Base-by-base conservation (phyloP, 2,797 vertebrate species). In the Erethizon dorsatum region DNA sequence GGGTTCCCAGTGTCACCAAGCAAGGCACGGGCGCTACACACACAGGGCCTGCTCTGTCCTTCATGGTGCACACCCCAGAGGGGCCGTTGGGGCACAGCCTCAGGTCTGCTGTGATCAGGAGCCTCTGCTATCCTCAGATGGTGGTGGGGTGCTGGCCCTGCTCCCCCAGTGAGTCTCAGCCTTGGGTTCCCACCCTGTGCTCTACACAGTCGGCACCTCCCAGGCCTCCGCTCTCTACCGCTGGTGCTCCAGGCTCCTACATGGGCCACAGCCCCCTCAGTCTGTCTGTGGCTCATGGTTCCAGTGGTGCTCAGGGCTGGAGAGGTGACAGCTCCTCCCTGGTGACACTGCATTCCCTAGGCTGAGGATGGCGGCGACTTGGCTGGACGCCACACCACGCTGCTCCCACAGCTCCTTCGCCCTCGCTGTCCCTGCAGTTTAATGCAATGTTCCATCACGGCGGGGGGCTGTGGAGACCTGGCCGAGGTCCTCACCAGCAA, bases 401-500 rank as follows among this genome's bases (percentile, higher is more conserved):
- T 41, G 37, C 61, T 7, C 45, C 24, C 2, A 17, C 6, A 17
- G 73, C 24, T 28, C 73, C 73, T 37, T 4, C 6, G 1, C 2
- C 73, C 26, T 28, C 10, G 24, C 33, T 61, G 1, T 45, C 11
- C 47, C 91, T 91, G 59, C 94, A 96, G 96, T 31, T 6, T 97
- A 65, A 5, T 8, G 1, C 10, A 56, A 0, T 96, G 96, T 54
- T 50, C 24, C 41, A 79, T 96, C 33, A 91, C 93, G 0, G 2
- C 41, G 2, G 3, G 2, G 0, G 63, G 90, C 61, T 97, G 97
- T 52, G 20, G 13, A 28, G 33, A 50, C 28, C 80, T 97, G 0
- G 88, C 95, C 18, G 18, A 20, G 0, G 80, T 92, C 26, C 69
- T 97, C 4, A 17, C 9, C 6, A 28, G 8, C 63, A 96, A 61